Evolutionary conservation across 2,797 vertebrate genomes (phyloP).

Genomic region (Enteromius fasciolatus): DNA sequence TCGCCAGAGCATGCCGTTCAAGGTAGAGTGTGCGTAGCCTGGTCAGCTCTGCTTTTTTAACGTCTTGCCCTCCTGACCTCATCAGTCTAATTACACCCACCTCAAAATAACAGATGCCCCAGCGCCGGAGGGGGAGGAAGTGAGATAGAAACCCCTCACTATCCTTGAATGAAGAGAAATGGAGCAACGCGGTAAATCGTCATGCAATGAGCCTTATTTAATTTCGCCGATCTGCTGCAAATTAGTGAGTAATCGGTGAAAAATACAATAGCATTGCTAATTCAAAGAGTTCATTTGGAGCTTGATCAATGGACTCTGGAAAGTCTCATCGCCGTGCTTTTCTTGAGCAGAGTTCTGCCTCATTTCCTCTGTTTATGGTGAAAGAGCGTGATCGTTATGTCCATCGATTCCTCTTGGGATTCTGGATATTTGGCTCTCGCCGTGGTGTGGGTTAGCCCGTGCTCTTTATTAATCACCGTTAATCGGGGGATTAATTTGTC

Average conservation of each 20-base stretch:
- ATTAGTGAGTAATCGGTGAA: constrained; percentile 36
- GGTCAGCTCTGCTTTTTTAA: constrained; percentile 76
- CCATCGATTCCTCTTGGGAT: constrained; percentile 30
- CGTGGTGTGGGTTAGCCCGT: background rate
- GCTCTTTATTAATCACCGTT: constrained; percentile 45
- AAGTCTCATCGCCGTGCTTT: constrained; percentile 16
- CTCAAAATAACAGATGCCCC: constrained; percentile 78
- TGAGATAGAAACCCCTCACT: constrained; percentile 36
- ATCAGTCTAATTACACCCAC: constrained; percentile 75
- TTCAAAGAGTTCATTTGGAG: constrained; percentile 40
- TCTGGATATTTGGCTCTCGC: constrained; percentile 21
- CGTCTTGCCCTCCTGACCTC: constrained; percentile 83
- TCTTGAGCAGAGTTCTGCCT: constrained; percentile 42
- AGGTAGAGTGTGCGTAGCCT: constrained; percentile 52
- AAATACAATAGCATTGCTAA: constrained; percentile 40
- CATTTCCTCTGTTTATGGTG: constrained; percentile 48
- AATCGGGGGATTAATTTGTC: constrained; percentile 42
- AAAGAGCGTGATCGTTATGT: constrained; percentile 35
- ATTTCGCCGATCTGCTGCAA: constrained; percentile 42
- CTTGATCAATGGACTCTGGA: constrained; percentile 34
- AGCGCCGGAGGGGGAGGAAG: constrained; percentile 64
- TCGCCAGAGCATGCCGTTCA: constrained; percentile 44
- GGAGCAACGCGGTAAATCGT: constrained; percentile 35
- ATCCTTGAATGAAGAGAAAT: constrained; percentile 45
- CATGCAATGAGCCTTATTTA: constrained; percentile 40